Evolutionary conservation across 2,797 vertebrate genomes (phyloP), one percentile per base, ranked within the genome.

Genomic region (Lepilemur septentrionalis): DNA sequence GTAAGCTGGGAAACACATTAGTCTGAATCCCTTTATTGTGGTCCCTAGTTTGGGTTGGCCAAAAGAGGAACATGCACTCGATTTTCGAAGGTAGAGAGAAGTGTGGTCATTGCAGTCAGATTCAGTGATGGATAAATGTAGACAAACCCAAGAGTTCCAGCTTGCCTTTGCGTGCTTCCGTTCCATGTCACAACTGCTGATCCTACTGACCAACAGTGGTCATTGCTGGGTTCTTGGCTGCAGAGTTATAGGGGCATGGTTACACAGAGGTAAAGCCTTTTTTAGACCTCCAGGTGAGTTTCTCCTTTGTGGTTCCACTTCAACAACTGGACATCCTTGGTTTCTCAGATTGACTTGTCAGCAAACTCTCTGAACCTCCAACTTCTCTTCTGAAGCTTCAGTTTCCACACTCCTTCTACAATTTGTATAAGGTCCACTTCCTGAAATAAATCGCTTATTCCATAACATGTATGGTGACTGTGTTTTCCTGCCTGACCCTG

Each of bases 341-440:
- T 43, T 69, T 84, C 46, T 50, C n/a, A 38, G 35, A 87, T 5
- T n/a, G 75, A 48, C n/a, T 28, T 69, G 22, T 70, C 43, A 84
- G 55, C 32, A n/a, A 50, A 75, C 0, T 59, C 84, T 65, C 25
- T 30, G 32, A 50, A 32, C 46, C 9, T 61, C 20, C 35, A 52
- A 6, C 15, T 50, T 85, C 32, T 83, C 63, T 91, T 65, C 50
- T 55, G 61, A 23, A 67, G 11, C 65, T 75, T 92, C 61, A 14
- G 15, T 41, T 89, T 89, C 35, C 30, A 59, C 14, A 52, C 48
- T 93, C 52, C n/a, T 95, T 92, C 80, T 41, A 52, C 82, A 89
- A 80, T 7, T 23, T 23, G 7, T 85, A 10, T 35, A 38, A 55
- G 32, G 23, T 57, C 65, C 18, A 28, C 28, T 52, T 38, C 61